These are phyloP conservation scores for Anadara kagoshimensis DNA, from an alignment of 1,140 invertebrate species.

Conservation along the genomic window DNA sequence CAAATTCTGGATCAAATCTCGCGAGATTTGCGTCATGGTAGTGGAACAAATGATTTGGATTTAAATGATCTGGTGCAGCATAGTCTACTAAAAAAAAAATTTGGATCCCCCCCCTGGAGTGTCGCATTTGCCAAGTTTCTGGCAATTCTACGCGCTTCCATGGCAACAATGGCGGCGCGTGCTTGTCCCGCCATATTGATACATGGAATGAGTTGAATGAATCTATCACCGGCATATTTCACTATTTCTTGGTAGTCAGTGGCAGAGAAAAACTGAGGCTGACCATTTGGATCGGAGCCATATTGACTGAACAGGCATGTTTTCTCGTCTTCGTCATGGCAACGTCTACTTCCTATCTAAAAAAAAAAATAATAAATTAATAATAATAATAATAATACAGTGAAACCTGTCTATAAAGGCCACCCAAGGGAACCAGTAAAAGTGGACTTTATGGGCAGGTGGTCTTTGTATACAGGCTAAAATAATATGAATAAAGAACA, in stretches of 20 bases:
- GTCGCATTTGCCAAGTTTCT: neutral
- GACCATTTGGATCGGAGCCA: slow-evolving; percentile 52
- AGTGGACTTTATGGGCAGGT: too few relatives aligned
- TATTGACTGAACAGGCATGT: slow-evolving; percentile 51
- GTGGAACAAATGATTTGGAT: too few relatives aligned
- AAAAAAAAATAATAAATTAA: too few relatives aligned
- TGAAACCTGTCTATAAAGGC: too few relatives aligned
- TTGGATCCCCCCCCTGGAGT: slow-evolving; percentile 11
- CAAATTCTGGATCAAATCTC: too few relatives aligned
- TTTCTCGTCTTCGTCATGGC: slow-evolving; percentile 53
- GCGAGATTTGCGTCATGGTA: too few relatives aligned
- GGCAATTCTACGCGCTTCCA: slow-evolving; percentile 44
- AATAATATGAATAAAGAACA: too few relatives aligned
- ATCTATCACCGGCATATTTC: slow-evolving; percentile 44
- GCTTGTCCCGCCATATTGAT: slow-evolving; percentile 66
- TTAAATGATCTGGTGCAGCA: too few relatives aligned
- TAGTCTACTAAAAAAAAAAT: too few relatives aligned
- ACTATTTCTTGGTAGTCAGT: slow-evolving; percentile 60
- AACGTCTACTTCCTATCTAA: slow-evolving; percentile 57
- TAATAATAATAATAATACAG: too few relatives aligned
- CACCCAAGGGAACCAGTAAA: too few relatives aligned
- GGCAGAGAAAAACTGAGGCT: slow-evolving; percentile 52
- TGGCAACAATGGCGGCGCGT: slow-evolving; percentile 61
- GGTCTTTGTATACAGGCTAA: too few relatives aligned
- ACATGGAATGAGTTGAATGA: slow-evolving; percentile 64